Evolutionary conservation across 2,113 vertebrate species (phyloP).

Genomic region (Puntigrus tetrazona): DNA sequence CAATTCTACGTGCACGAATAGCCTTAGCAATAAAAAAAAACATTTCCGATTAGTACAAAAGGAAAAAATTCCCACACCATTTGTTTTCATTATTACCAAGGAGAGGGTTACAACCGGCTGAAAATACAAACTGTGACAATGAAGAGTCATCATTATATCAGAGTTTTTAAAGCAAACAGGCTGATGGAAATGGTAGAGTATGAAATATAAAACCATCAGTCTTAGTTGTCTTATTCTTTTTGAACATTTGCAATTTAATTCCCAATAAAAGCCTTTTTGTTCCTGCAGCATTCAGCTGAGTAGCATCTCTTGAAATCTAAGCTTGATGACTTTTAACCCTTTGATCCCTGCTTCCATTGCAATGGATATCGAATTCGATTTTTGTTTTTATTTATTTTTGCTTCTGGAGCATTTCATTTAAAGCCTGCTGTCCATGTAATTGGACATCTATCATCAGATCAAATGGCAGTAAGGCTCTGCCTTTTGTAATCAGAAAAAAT

Average conservation of each 20-base stretch:
- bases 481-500: too few species aligned
- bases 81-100: neutral
- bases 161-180: too few species aligned
- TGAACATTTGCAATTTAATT: neutral
- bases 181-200: neutral
- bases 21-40: neutral
- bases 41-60: neutral
- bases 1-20: neutral
- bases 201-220: neutral
- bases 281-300: neutral
- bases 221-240: neutral
- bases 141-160: too few species aligned
- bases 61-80: neutral
- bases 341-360: too few species aligned
- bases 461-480: too few species aligned
- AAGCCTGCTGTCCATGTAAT: too few species aligned
- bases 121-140: neutral
- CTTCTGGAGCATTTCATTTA: too few species aligned
- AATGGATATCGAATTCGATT: too few species aligned
- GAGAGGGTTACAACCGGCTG: neutral
- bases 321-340: too few species aligned
- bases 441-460: too few species aligned
- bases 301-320: neutral
- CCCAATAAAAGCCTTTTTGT: neutral
- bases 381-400: too few species aligned